Base-by-base conservation (phyloP, 2,797 vertebrate genomes). In the Dryobates pubescens region DNA sequence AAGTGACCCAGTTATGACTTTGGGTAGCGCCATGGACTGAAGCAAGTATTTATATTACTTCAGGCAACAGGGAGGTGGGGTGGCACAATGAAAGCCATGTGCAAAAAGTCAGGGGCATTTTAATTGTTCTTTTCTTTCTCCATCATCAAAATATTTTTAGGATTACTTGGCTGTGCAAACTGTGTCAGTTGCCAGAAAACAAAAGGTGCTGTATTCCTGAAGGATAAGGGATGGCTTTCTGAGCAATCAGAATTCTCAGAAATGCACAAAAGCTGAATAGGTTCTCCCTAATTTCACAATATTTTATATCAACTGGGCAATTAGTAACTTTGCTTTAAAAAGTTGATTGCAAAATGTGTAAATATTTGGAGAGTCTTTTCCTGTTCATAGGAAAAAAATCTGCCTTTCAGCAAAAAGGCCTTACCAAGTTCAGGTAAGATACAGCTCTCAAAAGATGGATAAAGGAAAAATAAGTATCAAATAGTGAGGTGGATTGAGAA, bases 11-110 rank as follows among this genome's bases (percentile, higher is more conserved):
- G 86, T 58, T 85, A 51, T 88, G 81, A 95, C 73, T 90, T 83
- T 12, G 45, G 18, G 56, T 74, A 90, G 43, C 84, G 94, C 88
- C 94, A 81, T 15, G 41, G 49, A n/a, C 78, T 79, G 78, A 91
- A 87, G 68, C 69, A 97, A 97, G 97, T 97, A 97, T 96, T 97
- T 96, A 95, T 92, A 94, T 26, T 95, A 82, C 88, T 84, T 94
- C 88, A 86, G 92, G 72, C 43, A 94, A 53, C 0, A 3, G 43
- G 70, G 79, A 86, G 62, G 51, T 93, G 70, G 62, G 10, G 90
- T 96, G 71, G 78, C 89, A 82, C 41, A 90, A 74, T 91, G 95
- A 96, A 95, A 95, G 74, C 32, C 47, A 23, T 94, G 89, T 93
- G 76, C 69, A 95, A 92, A 87, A 93, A 78, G 19, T 0, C 0